Evolutionary conservation across 2,888 invertebrate species (phyloP).

Genomic region (Parnassius smintheus): DNA sequence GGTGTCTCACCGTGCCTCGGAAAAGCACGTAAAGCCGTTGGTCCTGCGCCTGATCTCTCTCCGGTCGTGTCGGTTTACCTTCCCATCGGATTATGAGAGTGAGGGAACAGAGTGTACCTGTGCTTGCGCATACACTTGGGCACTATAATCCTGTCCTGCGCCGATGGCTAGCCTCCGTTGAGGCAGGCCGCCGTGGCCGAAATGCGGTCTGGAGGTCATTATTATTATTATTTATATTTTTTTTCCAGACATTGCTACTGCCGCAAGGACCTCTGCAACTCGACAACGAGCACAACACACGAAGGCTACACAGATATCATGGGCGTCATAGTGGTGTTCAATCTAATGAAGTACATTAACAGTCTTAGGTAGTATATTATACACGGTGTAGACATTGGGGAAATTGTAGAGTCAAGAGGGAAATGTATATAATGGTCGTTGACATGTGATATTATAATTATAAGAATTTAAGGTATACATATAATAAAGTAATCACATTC

Average conservation of each 20-base stretch:
- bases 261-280: conserved; percentile 87
- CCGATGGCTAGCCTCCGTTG: too few species aligned
- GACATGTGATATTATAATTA: conserved; percentile 33
- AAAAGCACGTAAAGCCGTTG: too few species aligned
- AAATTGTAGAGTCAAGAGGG: conserved; percentile 9
- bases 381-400: conserved; percentile 7
- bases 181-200: too few species aligned
- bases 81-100: too few species aligned
- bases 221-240: neutral
- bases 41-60: too few species aligned
- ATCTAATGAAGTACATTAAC: conserved; percentile 82
- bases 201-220: too few species aligned
- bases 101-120: too few species aligned
- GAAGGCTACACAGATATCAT: conserved; percentile 81
- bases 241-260: conserved; percentile 86
- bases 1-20: too few species aligned
- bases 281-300: conserved; percentile 69
- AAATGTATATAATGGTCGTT: conserved; percentile 9
- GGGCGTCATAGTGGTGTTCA: conserved; percentile 83
- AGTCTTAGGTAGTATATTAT: conserved; percentile 76
- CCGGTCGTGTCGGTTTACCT: too few species aligned
- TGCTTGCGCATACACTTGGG: too few species aligned
- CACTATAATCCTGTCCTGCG: too few species aligned
- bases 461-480: conserved; percentile 19
- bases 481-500: conserved; percentile 9